A percentile compares a stretch with the other conserved stretches of the same genome.
Conservation (phyloP, 1,140 invertebrate species). For the Propsilocerus akamusi region DNA sequence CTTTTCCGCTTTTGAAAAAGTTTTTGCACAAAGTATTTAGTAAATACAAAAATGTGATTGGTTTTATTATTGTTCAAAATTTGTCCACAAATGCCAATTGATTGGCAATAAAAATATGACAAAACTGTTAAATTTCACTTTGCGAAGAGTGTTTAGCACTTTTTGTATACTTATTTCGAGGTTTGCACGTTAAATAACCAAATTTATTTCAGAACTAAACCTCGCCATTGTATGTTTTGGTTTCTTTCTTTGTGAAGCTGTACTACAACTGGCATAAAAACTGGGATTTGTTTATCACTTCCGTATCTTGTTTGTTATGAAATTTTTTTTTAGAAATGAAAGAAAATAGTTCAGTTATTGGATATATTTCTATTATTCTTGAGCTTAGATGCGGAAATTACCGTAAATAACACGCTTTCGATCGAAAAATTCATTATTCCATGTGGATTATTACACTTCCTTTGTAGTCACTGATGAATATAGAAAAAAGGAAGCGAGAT, state of each 20-base stretch:
- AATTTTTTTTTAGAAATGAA: neutral
- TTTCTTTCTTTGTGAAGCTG: conserved; percentile 1
- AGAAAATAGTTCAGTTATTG: neutral
- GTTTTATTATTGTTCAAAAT: neutral
- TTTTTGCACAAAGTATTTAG: conserved; percentile 1
- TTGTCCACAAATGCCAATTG: neutral
- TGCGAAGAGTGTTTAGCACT: neutral
- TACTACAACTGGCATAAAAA: neutral
- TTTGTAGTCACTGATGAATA: neutral
- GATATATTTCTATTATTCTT: no score
- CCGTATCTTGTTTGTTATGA: neutral
- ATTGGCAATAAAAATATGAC: neutral
- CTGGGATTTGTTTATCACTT: neutral
- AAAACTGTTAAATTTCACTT: neutral
- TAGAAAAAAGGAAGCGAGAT: neutral
- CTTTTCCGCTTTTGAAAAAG: neutral
- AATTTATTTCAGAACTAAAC: neutral
- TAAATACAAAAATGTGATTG: conserved; percentile 1
- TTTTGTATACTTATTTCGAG: neutral
- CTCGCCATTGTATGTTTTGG: neutral
- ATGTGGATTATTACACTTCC: neutral
- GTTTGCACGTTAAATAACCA: neutral
- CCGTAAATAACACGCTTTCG: no score
- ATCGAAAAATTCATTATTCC: neutral
- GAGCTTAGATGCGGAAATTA: no score